Base-by-base conservation (phyloP, 2,888 invertebrate species). In the Cheilosia urbana region DNA sequence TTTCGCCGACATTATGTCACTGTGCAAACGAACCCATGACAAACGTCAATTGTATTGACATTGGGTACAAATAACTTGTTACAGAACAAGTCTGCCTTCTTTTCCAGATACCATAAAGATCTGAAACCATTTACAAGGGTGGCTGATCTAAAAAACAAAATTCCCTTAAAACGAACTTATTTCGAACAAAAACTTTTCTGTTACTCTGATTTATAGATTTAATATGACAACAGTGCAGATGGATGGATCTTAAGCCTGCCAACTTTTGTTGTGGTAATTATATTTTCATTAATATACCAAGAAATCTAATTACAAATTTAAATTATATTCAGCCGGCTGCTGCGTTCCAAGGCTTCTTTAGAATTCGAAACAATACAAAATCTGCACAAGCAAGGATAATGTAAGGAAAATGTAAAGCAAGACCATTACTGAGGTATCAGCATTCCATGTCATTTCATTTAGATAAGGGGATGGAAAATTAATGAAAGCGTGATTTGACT, bases 361-460 rank as follows among this genome's bases (percentile, higher is more conserved):
- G 5, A 55, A 42, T 11, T 55, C 30, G 21, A 27, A 55, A 55
- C 42, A 55, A 42, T 68, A 19, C 42, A 45, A 30, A 68, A 15
- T 19, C n/a, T 66, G 13, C 68, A 19, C 45, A 58, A 69, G 37
- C 13, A 69, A 57, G 47, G 30, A 24, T n/a, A 66, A 66, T 21
- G 4, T 7, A 30, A 3, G 21, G 37, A 34, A 65, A 15, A 30
- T 21, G 24, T 6, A 21, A 51, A 37, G 27, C 21, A 19, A 3
- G 15, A 19, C 58, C 58, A 47, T 69, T 69, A 58, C 11, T n/a
- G 7, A n/a, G 47, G 45, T 68, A 57, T 68, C 69, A 49, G 58
- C 37, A 49, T 71, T 71, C 47, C 69, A 71, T 58, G 45, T 37
- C 69, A 71, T 71, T 58, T 58, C 58, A 7, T 21, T 30, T n/a